Evolutionary conservation across 2,888 invertebrate genomes (phyloP).

Genomic region (Parascotia fuliginaria): DNA sequence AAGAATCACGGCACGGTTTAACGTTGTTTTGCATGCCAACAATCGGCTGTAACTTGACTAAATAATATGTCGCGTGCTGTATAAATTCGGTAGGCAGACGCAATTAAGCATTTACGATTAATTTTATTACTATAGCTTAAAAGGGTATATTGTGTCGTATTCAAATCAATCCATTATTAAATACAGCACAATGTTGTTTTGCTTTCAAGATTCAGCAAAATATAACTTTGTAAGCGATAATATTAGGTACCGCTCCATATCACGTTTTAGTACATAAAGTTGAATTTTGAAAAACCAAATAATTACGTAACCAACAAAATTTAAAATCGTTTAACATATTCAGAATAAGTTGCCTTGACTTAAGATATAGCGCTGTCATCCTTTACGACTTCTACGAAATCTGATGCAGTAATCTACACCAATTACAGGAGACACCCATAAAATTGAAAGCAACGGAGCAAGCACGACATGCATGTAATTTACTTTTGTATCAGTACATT

Average conservation of each 20-base stretch:
- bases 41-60: slow-evolving; percentile 62
- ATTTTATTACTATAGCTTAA: slow-evolving; percentile 46
- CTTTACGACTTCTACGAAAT: slow-evolving; percentile 3
- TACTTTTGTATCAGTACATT: slow-evolving; percentile 4
- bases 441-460: slow-evolving; percentile 6
- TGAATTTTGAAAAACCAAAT: no score
- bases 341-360: not conserved
- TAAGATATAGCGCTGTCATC: not conserved
- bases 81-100: slow-evolving; percentile 54
- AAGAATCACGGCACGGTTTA: slow-evolving; percentile 57
- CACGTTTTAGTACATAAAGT: no score
- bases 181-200: not conserved
- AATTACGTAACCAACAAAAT: no score
- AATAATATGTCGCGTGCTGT: slow-evolving; percentile 73
- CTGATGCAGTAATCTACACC: slow-evolving; percentile 11
- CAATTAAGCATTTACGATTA: slow-evolving; percentile 62
- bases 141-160: slow-evolving; percentile 40
- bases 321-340: not conserved
- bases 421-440: slow-evolving; percentile 6
- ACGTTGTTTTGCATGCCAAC: slow-evolving; percentile 63
- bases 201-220: not conserved
- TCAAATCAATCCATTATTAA: slow-evolving; percentile 37
- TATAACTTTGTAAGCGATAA: not conserved
- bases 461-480: slow-evolving; percentile 8
- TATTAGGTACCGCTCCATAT: not conserved